Percentiles rank a stretch among this genome's conserved stretches.
Conservation (phyloP, 1,140 invertebrate genomes). For the Diorhabda carinulata region DNA sequence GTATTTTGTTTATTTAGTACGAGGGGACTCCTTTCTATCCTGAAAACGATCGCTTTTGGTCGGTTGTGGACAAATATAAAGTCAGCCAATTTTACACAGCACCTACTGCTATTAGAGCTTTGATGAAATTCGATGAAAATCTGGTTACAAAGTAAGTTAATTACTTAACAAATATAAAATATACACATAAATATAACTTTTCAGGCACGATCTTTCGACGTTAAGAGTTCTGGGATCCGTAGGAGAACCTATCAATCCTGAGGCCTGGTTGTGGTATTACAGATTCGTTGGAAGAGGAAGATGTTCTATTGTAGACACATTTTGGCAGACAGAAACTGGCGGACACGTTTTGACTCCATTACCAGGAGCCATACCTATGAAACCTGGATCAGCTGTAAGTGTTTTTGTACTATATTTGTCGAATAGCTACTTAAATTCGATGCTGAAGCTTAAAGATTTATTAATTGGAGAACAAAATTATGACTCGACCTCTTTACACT, state of each 20-base stretch:
- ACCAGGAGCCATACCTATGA: slow-evolving; percentile 91
- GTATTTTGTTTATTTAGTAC: slow-evolving; percentile 64
- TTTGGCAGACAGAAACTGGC: slow-evolving; percentile 99
- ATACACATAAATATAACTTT: slow-evolving; percentile 19
- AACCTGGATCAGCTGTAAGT: slow-evolving; percentile 93
- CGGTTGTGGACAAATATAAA: slow-evolving; percentile 88
- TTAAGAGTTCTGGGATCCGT: slow-evolving; percentile 89
- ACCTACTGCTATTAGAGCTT: slow-evolving; percentile 91
- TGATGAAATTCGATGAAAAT: slow-evolving; percentile 90
- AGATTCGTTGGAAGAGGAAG: slow-evolving; percentile 74
- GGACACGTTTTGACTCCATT: slow-evolving; percentile 91
- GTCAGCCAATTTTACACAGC: slow-evolving; percentile 98
- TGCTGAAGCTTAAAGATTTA: too few relatives aligned
- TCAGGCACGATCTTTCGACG: slow-evolving; percentile 58
- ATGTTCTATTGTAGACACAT: slow-evolving; percentile 94
- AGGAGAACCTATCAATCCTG: slow-evolving; percentile 96
- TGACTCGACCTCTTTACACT: too few relatives aligned
- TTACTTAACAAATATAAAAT: not conserved
- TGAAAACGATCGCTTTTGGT: slow-evolving; percentile 88
- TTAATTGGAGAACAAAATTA: too few relatives aligned
- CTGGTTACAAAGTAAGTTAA: slow-evolving; percentile 57
- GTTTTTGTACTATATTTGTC: not conserved
- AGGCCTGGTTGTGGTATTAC: slow-evolving; percentile 98
- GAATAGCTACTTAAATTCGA: not conserved
- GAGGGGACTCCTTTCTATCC: slow-evolving; percentile 94